Conservation (phyloP, 2,888 invertebrate species). For the Agriotes lineatus region DNA sequence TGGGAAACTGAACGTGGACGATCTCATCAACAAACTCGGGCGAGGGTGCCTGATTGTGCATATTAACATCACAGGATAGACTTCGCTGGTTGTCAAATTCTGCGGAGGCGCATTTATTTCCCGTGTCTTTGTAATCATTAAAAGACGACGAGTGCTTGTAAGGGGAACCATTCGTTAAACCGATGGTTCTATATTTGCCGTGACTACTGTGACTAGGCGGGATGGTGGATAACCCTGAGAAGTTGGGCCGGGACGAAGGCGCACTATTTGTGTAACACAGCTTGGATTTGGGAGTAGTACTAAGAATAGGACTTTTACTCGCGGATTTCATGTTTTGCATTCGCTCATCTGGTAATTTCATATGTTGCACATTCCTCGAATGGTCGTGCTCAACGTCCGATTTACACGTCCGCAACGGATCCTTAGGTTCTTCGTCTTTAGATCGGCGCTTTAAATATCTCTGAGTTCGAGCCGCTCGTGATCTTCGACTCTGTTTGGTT, state of each 20-base stretch:
- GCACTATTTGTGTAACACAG: constrained; percentile 39
- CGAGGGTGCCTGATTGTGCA: constrained; percentile 57
- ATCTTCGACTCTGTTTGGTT: constrained; percentile 71
- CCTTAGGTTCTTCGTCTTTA: constrained; percentile 76
- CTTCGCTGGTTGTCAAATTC: constrained; percentile 55
- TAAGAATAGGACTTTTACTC: constrained; percentile 57
- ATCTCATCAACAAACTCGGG: constrained; percentile 53
- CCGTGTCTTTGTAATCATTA: constrained; percentile 14
- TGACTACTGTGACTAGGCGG: constrained; percentile 61
- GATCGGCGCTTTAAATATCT: constrained; percentile 82
- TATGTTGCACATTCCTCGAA: constrained; percentile 26
- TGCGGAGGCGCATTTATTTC: constrained; percentile 15
- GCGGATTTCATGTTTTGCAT: constrained; percentile 52
- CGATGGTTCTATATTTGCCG: constrained; percentile 57
- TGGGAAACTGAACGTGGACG: constrained; percentile 59
- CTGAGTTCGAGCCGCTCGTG: constrained; percentile 83
- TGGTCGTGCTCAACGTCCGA: constrained; percentile 58
- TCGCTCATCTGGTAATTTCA: constrained; percentile 44
- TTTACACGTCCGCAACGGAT: constrained; percentile 60
- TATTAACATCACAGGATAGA: constrained; percentile 62
- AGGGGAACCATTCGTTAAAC: constrained; percentile 43
- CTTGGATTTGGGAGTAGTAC: constrained; percentile 36
- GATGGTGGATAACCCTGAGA: constrained; percentile 63
- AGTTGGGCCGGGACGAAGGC: constrained; percentile 44
- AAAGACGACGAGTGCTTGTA: constrained; percentile 54